Evolutionary conservation across 2,888 invertebrate species (phyloP).

Genomic region (Hyppa rectilinea): DNA sequence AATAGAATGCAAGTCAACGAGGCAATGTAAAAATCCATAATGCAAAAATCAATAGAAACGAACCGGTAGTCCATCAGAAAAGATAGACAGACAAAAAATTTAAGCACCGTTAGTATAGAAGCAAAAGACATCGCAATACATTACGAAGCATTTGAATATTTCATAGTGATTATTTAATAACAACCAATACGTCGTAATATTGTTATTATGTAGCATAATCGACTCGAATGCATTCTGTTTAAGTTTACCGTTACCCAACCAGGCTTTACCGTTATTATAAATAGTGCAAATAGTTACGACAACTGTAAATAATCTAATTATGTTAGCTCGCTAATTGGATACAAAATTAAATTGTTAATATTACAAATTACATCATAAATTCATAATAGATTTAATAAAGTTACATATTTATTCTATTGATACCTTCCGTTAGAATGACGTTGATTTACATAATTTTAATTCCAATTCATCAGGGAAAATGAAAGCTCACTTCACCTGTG

Average conservation of each 20-base stretch:
- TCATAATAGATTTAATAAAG: neutral
- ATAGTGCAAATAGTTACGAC: constrained; percentile 21
- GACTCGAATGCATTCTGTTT: constrained; percentile 15
- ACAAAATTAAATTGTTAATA: neutral
- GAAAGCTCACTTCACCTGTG: too few relatives aligned
- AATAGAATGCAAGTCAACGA: too few relatives aligned
- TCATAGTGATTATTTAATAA: constrained; percentile 16
- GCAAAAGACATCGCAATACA: neutral
- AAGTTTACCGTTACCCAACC: constrained; percentile 31
- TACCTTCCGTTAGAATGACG: neutral
- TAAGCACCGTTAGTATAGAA: neutral
- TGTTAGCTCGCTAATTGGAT: constrained; percentile 15
- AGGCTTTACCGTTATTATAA: constrained; percentile 19
- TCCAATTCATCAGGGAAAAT: too few relatives aligned
- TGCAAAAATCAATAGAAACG: too few relatives aligned
- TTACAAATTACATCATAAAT: neutral
- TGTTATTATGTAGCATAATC: neutral
- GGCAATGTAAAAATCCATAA: too few relatives aligned
- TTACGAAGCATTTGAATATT: neutral
- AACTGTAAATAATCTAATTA: constrained; percentile 13
- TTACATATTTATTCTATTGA: neutral
- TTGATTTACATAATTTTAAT: neutral
- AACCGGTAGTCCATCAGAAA: too few relatives aligned
- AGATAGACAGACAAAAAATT: neutral
- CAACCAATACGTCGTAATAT: neutral